These are phyloP conservation scores for Microctonus hyperodae DNA, from an alignment of 2,888 invertebrate species.

Conservation along the genomic window DNA sequence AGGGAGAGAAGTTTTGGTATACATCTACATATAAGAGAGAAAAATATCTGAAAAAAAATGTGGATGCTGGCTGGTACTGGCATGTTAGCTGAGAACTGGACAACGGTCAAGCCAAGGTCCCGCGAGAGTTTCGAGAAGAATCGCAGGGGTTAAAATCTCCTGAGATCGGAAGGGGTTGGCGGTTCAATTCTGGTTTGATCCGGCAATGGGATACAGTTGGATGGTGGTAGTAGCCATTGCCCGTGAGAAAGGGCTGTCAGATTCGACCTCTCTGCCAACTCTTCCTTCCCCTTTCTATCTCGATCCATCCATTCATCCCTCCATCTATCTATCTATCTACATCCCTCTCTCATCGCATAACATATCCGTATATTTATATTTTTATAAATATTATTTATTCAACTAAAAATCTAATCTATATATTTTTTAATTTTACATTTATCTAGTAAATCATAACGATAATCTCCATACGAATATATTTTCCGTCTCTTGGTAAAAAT, in stretches of 20 bases:
- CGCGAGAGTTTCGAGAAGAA: constrained; percentile 45
- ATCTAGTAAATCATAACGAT: neutral
- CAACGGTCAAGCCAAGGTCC: constrained; percentile 58
- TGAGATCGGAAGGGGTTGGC: constrained; percentile 59
- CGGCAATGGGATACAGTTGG: constrained; percentile 48
- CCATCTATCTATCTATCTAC: constrained; percentile 12
- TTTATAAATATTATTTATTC: too few relatives aligned
- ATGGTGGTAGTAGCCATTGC: constrained; percentile 41
- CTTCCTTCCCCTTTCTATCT: constrained; percentile 15
- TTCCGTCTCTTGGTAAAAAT: neutral
- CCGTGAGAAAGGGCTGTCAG: constrained; percentile 61
- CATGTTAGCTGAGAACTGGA: constrained; percentile 55
- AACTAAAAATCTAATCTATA: too few relatives aligned
- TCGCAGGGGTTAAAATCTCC: constrained; percentile 51
- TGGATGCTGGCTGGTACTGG: constrained; percentile 49
- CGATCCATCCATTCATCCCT: neutral
- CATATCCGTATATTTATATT: constrained; percentile 27
- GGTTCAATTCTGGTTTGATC: constrained; percentile 62
- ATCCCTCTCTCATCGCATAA: too few relatives aligned
- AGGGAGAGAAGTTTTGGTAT: constrained; percentile 26
- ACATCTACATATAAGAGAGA: neutral
- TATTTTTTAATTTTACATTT: too few relatives aligned
- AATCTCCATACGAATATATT: neutral
- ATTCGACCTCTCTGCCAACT: constrained; percentile 52
- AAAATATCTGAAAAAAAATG: constrained; percentile 19